Evolutionary conservation across 2,113 vertebrate genomes (phyloP), one percentile per base, ranked within the genome.

Genomic region (Toxotes jaculatrix): DNA sequence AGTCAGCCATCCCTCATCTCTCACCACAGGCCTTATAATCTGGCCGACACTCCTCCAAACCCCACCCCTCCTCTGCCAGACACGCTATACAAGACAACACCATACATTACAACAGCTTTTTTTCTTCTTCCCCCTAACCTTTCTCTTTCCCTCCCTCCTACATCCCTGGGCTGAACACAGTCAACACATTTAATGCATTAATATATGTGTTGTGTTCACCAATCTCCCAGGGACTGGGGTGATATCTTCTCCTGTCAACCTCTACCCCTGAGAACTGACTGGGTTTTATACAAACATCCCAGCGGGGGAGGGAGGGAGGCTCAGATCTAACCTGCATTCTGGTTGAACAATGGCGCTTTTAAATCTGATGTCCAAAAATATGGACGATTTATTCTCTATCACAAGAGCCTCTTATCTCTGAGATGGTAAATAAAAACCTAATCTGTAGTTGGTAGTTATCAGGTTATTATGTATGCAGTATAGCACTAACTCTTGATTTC

Each of bases 1-100:
- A 95, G 94, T 87, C 82, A 79, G 86, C 94, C 93, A 93, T 95
- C 94, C 94, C 91, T 95, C 94, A 95, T 94, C 92, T 93, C 91
- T 90, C 91, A 91, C 83, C 90, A 87, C 87, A 80, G 89, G 90
- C 88, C 89, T 91, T 93, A 88, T 93, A 92, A 93, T 95, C 90
- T 87, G 89, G 86, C 84, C 72, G 79, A 87, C 93, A 83, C 81
- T 87, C 83, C 87, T 83, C 81, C 85, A 64, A 57, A 59, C 64
- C 68, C 77, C 73, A 55, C 79, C 82, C 62, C 71, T 65, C 63
- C 70, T 59, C 91, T 80, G 73, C 88, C 87, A 90, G 90, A 90
- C 85, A 77, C 56, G 83, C 91, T 88, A 93, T 91, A 92, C 91
- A 91, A 94, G 90, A 92, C 86, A 91, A 91, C 88, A 90, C 89